These are phyloP conservation scores for Caerostris darwini DNA, from an alignment of 1,140 invertebrate genomes.

Conservation along the genomic window DNA sequence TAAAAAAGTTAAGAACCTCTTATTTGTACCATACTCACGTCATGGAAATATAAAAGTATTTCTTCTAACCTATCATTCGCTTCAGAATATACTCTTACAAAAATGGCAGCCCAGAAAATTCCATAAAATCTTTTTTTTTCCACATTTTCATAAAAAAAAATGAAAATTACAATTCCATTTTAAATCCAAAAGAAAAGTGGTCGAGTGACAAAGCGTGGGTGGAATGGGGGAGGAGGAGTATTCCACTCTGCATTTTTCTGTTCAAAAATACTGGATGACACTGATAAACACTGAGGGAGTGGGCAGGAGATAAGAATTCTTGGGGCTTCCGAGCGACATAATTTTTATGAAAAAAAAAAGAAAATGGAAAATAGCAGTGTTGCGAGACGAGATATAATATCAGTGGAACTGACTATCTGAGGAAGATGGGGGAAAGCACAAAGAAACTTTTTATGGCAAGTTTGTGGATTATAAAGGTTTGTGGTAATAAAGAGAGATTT, in stretches of 20 bases:
- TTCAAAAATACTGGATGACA: conserved; percentile 1
- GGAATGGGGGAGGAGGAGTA: not conserved
- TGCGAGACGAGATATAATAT: not conserved
- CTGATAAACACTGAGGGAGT: not conserved
- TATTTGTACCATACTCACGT: too few species aligned
- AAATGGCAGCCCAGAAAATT: not conserved
- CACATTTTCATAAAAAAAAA: not conserved
- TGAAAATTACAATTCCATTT: conserved; percentile 33
- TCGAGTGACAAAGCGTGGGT: not conserved
- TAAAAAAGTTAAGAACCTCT: too few species aligned
- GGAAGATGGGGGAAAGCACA: not conserved
- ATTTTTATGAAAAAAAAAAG: not conserved
- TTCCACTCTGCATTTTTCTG: not conserved
- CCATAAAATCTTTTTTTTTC: not conserved
- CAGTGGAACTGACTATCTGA: not conserved
- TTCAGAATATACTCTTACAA: not conserved
- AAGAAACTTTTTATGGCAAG: not conserved
- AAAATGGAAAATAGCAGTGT: not conserved
- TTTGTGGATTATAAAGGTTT: too few species aligned
- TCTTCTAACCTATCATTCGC: not conserved
- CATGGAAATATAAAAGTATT: too few species aligned
- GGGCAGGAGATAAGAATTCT: not conserved
- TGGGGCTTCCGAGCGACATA: not conserved
- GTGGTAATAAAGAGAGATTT: too few species aligned
- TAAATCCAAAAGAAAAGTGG: not conserved